phyloP scores from a whole-genome alignment of 2,113 vertebrate genomes.

The Megaceryle maxima region DNA sequence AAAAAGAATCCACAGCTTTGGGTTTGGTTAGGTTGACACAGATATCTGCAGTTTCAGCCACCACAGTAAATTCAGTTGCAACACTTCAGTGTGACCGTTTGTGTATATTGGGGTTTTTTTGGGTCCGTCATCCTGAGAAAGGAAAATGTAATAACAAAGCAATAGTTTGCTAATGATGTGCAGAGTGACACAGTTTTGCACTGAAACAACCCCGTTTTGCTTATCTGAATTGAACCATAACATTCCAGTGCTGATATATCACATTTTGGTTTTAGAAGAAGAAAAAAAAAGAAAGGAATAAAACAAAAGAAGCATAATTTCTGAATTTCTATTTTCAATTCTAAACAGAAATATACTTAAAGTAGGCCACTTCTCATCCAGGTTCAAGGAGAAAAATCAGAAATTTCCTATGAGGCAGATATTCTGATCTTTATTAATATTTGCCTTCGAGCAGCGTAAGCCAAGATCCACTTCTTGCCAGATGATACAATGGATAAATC shows the following conservation, averaged over 20 bases:
- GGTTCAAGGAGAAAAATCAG: not conserved
- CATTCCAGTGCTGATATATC: not conserved
- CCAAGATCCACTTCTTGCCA: not conserved
- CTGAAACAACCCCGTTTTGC: not conserved
- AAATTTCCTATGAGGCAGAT: not conserved
- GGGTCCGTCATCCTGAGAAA: not conserved
- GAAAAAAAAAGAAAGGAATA: not conserved
- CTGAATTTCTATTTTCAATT: not conserved
- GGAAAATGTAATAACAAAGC: not conserved
- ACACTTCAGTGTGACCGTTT: not conserved
- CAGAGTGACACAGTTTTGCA: not conserved
- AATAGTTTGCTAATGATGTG: not conserved
- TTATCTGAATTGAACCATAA: not conserved
- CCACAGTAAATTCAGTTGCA: not conserved
- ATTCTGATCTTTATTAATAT: not conserved
- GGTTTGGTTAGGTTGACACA: not conserved
- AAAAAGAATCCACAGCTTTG: not conserved
- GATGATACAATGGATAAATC: not conserved
- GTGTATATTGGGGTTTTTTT: not conserved
- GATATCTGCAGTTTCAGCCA: not conserved
- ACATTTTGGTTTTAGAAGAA: not conserved
- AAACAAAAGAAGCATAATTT: not conserved
- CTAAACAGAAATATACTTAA: not conserved
- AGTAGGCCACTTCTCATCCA: not conserved
- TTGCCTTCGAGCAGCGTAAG: not conserved